Evolutionary conservation across 2,888 invertebrate genomes (phyloP), one percentile per base, ranked within the genome.

Genomic region (Ectropis crepuscularia): DNA sequence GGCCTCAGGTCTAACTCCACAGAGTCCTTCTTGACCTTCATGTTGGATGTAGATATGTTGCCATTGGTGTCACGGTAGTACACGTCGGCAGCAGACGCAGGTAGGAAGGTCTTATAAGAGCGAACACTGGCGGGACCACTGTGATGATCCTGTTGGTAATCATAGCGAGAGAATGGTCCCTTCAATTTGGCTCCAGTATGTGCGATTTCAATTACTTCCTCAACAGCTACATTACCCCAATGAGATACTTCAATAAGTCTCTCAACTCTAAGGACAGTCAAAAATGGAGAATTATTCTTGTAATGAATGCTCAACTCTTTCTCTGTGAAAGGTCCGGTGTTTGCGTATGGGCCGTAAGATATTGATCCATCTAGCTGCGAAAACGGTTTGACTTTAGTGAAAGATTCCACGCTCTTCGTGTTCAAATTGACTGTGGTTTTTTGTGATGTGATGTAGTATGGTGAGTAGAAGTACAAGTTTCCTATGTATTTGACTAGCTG

Each of bases 201-300:
- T 16, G 96, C 93, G 71, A 99, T 94, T 83, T 99, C 98, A 73
- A 99, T 95, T 6, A 96, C 95, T 85, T 99, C 99, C 84, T 99
- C 99, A 0, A 99, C 94, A 28, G 99, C 99, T 77, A 99, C 97
- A 81, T 99, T 99, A 7, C 99, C 99, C 99, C 99, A 99, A 85
- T 99, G 99, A 0, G 99, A 99, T 2, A 99, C 95, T 90, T 99
- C 99, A 76, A 99, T 96, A 0, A 95, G 92, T 53, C 99, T 94
- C 75, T 97, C 96, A 73, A 99, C 87, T 50, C 94, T 94, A 0
- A 97, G 97, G 0, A 99, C 98, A n/a, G 98, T 97, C 71, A 99
- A 90, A 89, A 99, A 99, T 39, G 99, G 99, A 46, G 97, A 95
- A 84, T 99, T 98, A 87, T 99, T 99, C 88, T 99, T 99, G 83